A percentile compares a stretch with the other conserved stretches of the same genome.
Evolutionary conservation across 2,113 vertebrate genomes (phyloP).

Genomic region (mouse (Mus musculus)): DNA sequence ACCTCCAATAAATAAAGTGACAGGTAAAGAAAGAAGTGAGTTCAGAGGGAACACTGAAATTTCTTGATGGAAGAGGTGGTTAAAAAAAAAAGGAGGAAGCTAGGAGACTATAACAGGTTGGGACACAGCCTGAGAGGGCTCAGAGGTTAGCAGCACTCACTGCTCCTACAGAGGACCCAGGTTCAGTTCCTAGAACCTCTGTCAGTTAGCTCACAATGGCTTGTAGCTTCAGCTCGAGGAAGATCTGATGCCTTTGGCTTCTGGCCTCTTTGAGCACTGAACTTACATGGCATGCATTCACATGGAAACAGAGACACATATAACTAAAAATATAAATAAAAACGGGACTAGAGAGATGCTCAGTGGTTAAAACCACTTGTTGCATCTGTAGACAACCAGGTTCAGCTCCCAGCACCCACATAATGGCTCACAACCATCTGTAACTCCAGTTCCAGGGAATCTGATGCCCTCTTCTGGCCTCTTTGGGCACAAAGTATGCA

Average conservation of each 20-base stretch:
- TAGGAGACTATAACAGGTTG: neutral
- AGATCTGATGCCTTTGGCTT: neutral
- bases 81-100: neutral
- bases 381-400: neutral
- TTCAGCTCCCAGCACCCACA: neutral
- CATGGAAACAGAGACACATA: neutral
- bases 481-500: neutral
- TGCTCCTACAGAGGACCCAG: neutral
- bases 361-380: neutral
- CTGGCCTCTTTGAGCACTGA: neutral
- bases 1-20: neutral
- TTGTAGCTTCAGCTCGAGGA: neutral
- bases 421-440: neutral
- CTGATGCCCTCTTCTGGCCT: neutral
- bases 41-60: neutral
- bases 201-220: neutral
- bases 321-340: neutral
- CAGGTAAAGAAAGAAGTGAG: neutral
- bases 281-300: neutral
- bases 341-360: neutral
- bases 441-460: neutral
- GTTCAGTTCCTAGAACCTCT: neutral
- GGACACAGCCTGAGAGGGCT: neutral
- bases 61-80: neutral
- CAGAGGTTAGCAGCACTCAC: neutral